A percentile compares a stretch with the other conserved stretches of the same genome.
Conservation (phyloP, 2,113 vertebrate species). For the Platichthys flesus region DNA sequence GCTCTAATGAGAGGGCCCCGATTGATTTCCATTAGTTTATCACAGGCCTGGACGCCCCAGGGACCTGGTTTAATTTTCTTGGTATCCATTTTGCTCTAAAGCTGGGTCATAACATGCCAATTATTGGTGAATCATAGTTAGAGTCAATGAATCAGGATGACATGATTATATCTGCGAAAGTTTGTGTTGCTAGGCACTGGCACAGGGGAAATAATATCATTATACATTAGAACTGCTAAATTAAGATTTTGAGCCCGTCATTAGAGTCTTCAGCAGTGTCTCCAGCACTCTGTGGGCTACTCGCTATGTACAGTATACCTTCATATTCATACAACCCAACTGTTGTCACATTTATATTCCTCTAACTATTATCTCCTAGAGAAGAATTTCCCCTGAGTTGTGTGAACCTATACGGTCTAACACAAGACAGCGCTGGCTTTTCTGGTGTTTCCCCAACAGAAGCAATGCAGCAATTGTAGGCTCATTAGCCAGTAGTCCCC, state of each 20-base stretch:
- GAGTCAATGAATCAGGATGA: constrained; percentile 30
- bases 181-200: constrained; percentile 20
- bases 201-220: constrained; percentile 15
- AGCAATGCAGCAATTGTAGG: too few species aligned
- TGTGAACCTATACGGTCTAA: too few species aligned
- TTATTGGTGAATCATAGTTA: constrained; percentile 53
- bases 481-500: too few species aligned
- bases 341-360: neutral
- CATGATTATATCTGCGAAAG: constrained; percentile 38
- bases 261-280: neutral
- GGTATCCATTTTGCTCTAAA: constrained; percentile 60
- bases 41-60: constrained; percentile 22
- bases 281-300: neutral
- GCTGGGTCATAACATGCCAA: constrained; percentile 46
- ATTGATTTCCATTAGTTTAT: constrained; percentile 76
- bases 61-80: constrained; percentile 59
- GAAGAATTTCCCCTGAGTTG: too few species aligned
- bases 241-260: too few species aligned
- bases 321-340: neutral
- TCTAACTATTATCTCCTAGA: neutral
- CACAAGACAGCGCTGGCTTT: too few species aligned
- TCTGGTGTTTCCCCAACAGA: too few species aligned
- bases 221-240: neutral
- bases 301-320: too few species aligned
- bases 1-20: constrained; percentile 68